phyloP scores from a whole-genome alignment of 2,113 vertebrate genomes.

The Stomatorhinus ivindoensis region DNA sequence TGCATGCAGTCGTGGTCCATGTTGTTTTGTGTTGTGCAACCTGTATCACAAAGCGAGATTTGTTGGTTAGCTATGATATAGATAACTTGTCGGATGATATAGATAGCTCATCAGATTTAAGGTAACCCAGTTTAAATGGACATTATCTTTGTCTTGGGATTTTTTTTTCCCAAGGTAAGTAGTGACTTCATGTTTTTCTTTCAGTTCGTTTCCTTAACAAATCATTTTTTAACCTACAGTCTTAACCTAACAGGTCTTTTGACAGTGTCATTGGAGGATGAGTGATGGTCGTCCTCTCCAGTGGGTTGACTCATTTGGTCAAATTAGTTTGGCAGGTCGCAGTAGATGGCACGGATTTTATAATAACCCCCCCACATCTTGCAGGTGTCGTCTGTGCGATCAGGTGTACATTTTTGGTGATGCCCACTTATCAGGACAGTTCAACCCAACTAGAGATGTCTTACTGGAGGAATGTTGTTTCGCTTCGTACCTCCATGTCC shows the following conservation, averaged over 20 bases:
- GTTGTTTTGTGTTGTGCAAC: conserved; percentile 34
- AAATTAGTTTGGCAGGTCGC: neutral
- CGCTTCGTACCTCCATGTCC: neutral
- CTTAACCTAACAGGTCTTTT: neutral
- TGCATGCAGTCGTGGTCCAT: neutral
- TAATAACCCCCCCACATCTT: neutral
- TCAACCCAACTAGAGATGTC: neutral
- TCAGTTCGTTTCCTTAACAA: neutral
- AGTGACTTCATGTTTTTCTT: neutral
- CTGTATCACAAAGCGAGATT: neutral
- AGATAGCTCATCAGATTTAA: neutral
- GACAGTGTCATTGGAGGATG: neutral
- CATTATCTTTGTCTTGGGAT: neutral
- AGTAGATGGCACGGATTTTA: neutral
- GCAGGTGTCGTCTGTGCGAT: neutral
- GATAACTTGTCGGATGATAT: neutral
- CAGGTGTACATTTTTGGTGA: neutral
- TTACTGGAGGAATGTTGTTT: neutral
- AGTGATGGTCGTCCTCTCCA: neutral
- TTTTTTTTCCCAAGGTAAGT: neutral
- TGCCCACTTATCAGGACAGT: neutral
- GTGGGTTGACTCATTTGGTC: neutral
- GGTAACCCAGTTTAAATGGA: neutral
- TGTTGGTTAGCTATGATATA: neutral
- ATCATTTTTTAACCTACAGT: neutral